Conservation (phyloP, 2,888 invertebrate genomes). For the Drosophila vallismaia region DNA sequence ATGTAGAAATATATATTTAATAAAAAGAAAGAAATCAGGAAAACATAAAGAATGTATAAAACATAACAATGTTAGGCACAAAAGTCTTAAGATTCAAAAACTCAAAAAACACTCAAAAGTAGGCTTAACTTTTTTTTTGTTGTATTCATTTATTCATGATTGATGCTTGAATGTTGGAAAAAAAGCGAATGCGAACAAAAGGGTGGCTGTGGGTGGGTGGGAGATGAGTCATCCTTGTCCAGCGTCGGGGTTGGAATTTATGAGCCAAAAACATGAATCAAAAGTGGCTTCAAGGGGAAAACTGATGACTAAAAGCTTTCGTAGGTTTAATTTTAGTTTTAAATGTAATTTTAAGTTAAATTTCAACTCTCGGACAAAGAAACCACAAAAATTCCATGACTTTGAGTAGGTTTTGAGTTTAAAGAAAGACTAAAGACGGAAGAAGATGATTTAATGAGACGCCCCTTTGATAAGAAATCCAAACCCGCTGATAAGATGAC, state of each 20-base stretch:
- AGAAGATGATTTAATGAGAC: constrained; percentile 20
- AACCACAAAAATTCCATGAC: neutral
- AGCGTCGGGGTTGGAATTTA: constrained; percentile 14
- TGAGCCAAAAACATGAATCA: constrained; percentile 1
- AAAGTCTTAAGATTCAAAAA: neutral
- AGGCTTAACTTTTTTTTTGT: constrained; percentile 7
- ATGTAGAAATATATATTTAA: constrained; percentile 13
- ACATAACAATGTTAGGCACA: constrained; percentile 16
- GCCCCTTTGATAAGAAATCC: constrained; percentile 23
- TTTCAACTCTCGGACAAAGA: neutral
- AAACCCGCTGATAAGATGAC: constrained; percentile 38
- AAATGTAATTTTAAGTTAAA: no score
- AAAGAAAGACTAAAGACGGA: neutral
- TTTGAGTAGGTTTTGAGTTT: neutral
- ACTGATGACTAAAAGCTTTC: neutral
- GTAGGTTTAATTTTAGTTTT: neutral
- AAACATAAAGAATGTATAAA: constrained; percentile 6
- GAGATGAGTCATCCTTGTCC: constrained; percentile 28
- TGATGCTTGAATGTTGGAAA: constrained; percentile 10
- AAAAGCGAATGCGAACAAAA: constrained; percentile 5
- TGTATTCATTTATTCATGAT: constrained; percentile 16
- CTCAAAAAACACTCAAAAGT: constrained; percentile 23
- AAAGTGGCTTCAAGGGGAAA: neutral
- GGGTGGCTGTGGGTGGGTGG: constrained; percentile 4
- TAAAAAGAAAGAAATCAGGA: constrained; percentile 35